Base-by-base conservation (phyloP, 1,140 invertebrate species). In the Temnothorax nylanderi region DNA sequence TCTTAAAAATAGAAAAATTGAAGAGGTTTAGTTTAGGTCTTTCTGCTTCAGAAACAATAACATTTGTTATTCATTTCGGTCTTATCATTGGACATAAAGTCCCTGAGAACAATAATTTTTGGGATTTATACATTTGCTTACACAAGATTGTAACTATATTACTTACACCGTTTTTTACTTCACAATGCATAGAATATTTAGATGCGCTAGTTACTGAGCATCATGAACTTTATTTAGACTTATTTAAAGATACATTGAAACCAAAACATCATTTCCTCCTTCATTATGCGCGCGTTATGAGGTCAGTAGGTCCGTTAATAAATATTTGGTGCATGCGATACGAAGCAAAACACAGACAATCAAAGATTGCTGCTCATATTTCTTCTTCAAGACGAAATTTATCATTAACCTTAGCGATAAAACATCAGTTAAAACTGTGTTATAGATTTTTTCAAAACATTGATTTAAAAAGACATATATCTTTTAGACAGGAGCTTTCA, bases 281-380 rank as follows among this genome's bases (percentile, higher is more conserved):
- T 58, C n/a, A 58, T 58, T 58, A 58, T 21, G n/a, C 54, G 10
- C n/a, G n/a, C n/a, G n/a, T 58, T 58, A 58, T 58, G 54, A 58
- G n/a, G n/a, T 58, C 54, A 21, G n/a, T 21, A 58, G 54, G n/a
- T 21, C 54, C 54, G 10, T 58, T 58, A 58, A 21, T 58, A 21
- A 58, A 58, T 58, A 58, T 58, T 58, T 58, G 54, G 18, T 58
- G 54, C n/a, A 58, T 58, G 54, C n/a, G n/a, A 58, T 58, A 58
- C 4, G 54, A 58, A 21, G 54, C 54, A 10, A 58, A 58, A 58
- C 54, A 58, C 54, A 58, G 54, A 10, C 54, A 58, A 58, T 21
- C 54, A 8, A 58, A 58, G n/a, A 58, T 58, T 58, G n/a, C 54
- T 58, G 54, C 7, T 58, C 54, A 58, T 58, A 21, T 58, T 58